phyloP scores from a whole-genome alignment of 2,113 vertebrate genomes.

The Dinomys branickii region DNA sequence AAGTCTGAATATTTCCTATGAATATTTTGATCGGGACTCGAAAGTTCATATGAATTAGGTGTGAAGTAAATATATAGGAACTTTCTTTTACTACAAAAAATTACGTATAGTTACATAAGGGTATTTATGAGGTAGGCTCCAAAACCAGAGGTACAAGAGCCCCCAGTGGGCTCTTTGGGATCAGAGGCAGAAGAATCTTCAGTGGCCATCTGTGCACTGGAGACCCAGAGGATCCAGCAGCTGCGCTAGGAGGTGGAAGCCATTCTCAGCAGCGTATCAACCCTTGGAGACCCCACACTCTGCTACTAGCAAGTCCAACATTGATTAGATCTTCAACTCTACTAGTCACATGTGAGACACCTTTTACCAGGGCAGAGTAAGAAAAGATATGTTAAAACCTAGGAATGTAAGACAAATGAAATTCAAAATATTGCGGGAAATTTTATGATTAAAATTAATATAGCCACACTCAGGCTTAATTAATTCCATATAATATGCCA shows the following conservation, averaged over 20 bases:
- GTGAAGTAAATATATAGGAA: neutral
- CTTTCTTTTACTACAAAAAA: neutral
- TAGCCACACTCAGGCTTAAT: neutral
- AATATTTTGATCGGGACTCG: neutral
- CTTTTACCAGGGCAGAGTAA: neutral
- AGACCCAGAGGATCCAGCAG: neutral
- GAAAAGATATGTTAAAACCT: neutral
- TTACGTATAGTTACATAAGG: neutral
- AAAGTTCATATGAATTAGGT: neutral
- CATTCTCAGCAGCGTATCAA: conserved; percentile 27
- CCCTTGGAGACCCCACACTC: neutral
- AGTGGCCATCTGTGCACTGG: neutral
- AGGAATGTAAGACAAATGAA: neutral
- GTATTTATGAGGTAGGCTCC: neutral
- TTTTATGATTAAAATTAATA: neutral
- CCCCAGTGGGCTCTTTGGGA: neutral
- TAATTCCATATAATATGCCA: neutral
- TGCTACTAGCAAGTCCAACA: neutral
- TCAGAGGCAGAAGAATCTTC: neutral
- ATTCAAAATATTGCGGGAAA: neutral
- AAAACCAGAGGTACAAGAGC: neutral
- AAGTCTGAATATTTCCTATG: neutral
- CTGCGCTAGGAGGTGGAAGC: neutral
- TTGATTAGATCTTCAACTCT: neutral
- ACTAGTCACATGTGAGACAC: neutral